Percentiles rank a stretch among this genome's conserved stretches.
Evolutionary conservation across 2,888 invertebrate genomes (phyloP).

Genomic region (Adineta ricciae): DNA sequence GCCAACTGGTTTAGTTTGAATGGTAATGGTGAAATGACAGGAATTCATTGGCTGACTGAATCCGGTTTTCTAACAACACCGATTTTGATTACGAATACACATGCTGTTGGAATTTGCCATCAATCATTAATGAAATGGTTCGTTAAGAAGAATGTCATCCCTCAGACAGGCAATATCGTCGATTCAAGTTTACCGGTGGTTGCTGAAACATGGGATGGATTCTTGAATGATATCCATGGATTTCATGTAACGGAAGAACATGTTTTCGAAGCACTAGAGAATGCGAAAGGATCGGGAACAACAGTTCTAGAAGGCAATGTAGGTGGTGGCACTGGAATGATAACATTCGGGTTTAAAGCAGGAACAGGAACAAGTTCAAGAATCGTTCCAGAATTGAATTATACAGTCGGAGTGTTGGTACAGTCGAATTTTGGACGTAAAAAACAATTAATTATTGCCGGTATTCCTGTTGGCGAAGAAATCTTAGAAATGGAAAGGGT

Average conservation of each 20-base stretch:
- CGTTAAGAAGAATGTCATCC: neutral
- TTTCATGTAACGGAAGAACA: neutral
- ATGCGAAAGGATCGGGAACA: neutral
- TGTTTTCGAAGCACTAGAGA: neutral
- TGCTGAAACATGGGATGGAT: neutral
- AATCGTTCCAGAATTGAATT: neutral
- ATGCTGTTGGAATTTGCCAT: neutral
- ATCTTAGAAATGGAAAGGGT: neutral
- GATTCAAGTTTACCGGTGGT: neutral
- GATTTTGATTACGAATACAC: neutral
- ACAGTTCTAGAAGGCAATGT: neutral
- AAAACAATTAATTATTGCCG: neutral
- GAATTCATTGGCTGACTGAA: neutral
- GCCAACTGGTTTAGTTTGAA: neutral
- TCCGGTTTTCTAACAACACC: neutral
- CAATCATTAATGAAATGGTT: neutral
- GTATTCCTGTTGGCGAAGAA: neutral
- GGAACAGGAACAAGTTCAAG: slow-evolving; percentile 1
- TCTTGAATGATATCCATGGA: neutral
- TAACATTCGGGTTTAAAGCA: neutral
- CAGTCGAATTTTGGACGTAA: neutral
- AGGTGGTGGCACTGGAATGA: neutral
- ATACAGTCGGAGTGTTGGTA: neutral
- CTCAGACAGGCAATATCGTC: neutral
- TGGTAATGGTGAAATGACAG: neutral